Conservation (phyloP, 2,797 vertebrate species). For the Xiphophorus birchmanni region DNA sequence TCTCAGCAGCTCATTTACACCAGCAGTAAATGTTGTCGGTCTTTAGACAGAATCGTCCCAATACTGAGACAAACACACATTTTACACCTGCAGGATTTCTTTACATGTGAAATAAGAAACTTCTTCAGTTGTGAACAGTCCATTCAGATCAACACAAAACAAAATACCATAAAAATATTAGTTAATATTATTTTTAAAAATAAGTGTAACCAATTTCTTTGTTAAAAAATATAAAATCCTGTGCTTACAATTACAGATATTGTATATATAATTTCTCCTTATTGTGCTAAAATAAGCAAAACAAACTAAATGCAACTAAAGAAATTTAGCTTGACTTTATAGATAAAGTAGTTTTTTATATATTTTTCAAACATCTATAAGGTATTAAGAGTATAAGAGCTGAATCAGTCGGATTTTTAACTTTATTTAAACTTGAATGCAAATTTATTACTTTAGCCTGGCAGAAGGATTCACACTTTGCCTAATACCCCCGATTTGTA, state of each 20-base stretch:
- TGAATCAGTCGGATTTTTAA: background rate
- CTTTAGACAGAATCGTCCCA: background rate
- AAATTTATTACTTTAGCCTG: background rate
- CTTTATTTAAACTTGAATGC: background rate
- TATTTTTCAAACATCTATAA: background rate
- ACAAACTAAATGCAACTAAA: background rate
- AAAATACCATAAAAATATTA: background rate
- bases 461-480: background rate
- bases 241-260: background rate
- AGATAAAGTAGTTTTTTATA: background rate
- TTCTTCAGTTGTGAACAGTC: background rate
- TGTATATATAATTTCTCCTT: background rate
- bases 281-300: background rate
- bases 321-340: background rate
- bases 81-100: background rate
- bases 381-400: background rate
- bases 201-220: background rate
- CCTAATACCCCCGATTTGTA: background rate
- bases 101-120: background rate
- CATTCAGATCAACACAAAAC: background rate
- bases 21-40: background rate
- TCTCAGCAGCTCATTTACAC: slow-evolving; percentile 20
- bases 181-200: background rate
- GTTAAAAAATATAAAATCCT: background rate
- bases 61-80: background rate